Conservation (phyloP, 2,888 invertebrate genomes). For the Eledona agricola region DNA sequence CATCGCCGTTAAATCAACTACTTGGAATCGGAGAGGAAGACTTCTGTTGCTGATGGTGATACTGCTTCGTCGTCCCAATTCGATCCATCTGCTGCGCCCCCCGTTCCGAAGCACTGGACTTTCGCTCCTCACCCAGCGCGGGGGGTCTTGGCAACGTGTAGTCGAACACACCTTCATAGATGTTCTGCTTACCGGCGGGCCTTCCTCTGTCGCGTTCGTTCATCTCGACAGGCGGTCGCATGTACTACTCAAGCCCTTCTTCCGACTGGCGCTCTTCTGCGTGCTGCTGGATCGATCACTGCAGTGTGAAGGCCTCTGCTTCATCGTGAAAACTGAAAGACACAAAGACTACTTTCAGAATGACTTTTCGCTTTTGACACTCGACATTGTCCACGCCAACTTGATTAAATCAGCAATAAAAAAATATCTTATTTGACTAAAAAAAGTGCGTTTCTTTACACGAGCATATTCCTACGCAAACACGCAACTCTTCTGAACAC, state of each 20-base stretch:
- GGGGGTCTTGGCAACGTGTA: conserved; percentile 85
- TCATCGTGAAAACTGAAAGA: conserved; percentile 57
- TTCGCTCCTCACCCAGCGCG: conserved; percentile 79
- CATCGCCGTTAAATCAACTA: conserved; percentile 36
- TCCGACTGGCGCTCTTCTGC: conserved; percentile 37
- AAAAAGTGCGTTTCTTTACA: no score
- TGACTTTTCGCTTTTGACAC: no score
- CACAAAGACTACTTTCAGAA: no score
- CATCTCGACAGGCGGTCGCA: conserved; percentile 52
- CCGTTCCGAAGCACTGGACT: conserved; percentile 56
- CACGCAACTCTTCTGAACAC: no score
- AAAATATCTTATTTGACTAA: no score
- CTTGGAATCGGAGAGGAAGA: conserved; percentile 50
- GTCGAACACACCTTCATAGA: conserved; percentile 56
- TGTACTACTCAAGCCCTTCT: conserved; percentile 45
- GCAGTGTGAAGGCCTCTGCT: conserved; percentile 42
- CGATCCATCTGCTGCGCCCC: conserved; percentile 48
- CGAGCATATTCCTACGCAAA: no score
- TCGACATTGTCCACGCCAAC: no score
- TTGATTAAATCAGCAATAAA: no score
- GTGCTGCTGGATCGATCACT: conserved; percentile 32
- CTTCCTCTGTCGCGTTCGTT: conserved; percentile 49
- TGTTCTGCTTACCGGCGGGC: conserved; percentile 42
- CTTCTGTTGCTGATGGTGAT: conserved; percentile 46
- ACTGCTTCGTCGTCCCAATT: no score